Evolutionary conservation across 2,888 invertebrate species (phyloP), one percentile per base, ranked within the genome.

Genomic region (Marasmarcha lunaedactyla): DNA sequence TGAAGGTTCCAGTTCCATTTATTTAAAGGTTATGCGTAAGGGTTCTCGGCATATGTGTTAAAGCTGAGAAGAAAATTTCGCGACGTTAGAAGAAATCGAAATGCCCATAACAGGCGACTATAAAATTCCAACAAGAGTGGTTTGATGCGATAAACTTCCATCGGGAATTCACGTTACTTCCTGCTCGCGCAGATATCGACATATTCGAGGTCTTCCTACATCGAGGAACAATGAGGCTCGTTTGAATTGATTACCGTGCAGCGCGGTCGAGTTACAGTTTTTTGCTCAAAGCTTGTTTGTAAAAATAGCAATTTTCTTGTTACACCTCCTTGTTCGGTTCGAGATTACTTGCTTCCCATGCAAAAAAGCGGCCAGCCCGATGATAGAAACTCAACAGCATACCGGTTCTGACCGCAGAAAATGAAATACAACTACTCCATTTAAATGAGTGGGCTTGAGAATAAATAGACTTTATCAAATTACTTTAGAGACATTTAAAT

Each of bases 281-380:
- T 67, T 72, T 66, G 58, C 55, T 39, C 50, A 59, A 57, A 59
- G 66, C 64, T 70, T 67, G 66, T 72, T 71, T 69, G 65, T 66
- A 64, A 67, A 67, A 69, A 66, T 67, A 64, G 62, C 63, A 68
- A 69, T 70, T 70, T 71, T 67, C 66, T 69, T 65, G 58, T 58
- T 62, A 59, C 60, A 55, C 58, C 63, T 59, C 53, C 59, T 62
- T 65, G 62, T 61, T 62, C 54, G 56, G 61, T 59, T 57, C 60
- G 49, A 55, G 58, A 54, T 61, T 48, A 59, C 55, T 59, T 55
- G 51, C 51, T 56, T 56, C 57, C 55, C 57, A 59, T 64, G 61
- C 63, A 69, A 64, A 64, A 64, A 66, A 57, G 46, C 52, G 48
- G 46, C 52, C 46, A 52, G 49, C 47, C 49, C 57, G 57, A 56